Evolutionary conservation across 2,113 vertebrate genomes (phyloP).

Genomic region (Pseudorhombus dupliciocellatus): DNA sequence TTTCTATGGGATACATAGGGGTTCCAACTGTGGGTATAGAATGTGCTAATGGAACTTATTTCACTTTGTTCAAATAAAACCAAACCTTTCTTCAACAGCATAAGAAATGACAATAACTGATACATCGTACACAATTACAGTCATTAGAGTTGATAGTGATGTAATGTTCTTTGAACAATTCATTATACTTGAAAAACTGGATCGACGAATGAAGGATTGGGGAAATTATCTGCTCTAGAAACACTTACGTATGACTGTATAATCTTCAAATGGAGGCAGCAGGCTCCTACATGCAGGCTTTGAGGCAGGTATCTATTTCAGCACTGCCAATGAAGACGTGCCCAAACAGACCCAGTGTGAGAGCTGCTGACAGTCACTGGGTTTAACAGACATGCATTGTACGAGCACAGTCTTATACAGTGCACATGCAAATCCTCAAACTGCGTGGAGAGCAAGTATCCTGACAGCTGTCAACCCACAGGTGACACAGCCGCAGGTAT

Average conservation of each 20-base stretch:
- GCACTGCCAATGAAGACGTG: constrained; percentile 50
- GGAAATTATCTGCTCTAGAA: constrained; percentile 43
- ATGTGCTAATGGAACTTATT: neutral
- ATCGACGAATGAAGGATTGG: neutral
- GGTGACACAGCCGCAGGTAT: constrained; percentile 32
- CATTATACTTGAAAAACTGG: constrained; percentile 3
- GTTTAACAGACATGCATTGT: constrained; percentile 37
- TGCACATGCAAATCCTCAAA: constrained; percentile 4
- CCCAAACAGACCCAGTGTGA: constrained; percentile 52
- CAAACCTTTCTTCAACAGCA: neutral
- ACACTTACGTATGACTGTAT: constrained; percentile 9
- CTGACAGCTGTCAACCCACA: constrained; percentile 53
- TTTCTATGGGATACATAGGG: too few relatives aligned
- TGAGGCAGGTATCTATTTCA: constrained; percentile 58
- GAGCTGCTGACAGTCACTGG: constrained; percentile 43
- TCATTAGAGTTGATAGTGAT: neutral
- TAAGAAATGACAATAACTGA: neutral
- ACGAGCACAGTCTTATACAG: constrained; percentile 4
- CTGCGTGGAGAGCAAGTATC: constrained; percentile 37
- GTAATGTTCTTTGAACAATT: neutral
- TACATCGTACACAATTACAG: neutral
- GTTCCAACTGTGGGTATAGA: too few relatives aligned
- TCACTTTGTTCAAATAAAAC: neutral
- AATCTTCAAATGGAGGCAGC: constrained; percentile 38
- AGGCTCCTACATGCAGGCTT: constrained; percentile 54